phyloP scores from a whole-genome alignment of 1,140 invertebrate species.

The Rhopalosiphum padi region DNA sequence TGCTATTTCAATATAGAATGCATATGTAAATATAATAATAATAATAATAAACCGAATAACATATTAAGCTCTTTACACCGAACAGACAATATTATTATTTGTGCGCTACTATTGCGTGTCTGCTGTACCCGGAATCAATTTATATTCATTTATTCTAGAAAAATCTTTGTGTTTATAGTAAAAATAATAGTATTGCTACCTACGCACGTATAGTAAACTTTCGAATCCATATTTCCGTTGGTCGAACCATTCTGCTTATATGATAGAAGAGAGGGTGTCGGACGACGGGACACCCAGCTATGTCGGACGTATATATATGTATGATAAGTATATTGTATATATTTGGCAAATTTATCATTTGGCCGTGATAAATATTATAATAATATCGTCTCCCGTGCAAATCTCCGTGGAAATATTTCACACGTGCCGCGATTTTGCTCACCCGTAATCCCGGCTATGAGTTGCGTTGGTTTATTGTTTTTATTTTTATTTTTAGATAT shows the following conservation, averaged over 20 bases:
- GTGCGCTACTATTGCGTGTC: neutral
- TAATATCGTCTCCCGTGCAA: conserved; percentile 8
- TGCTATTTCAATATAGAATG: neutral
- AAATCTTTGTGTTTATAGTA: conserved; percentile 5
- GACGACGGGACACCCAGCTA: neutral
- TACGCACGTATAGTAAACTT: neutral
- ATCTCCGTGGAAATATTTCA: conserved; percentile 55
- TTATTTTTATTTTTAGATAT: neutral
- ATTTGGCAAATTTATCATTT: neutral
- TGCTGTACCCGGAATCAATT: neutral
- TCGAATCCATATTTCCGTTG: neutral
- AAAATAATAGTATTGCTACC: neutral
- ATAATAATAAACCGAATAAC: neutral
- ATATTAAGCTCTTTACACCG: neutral
- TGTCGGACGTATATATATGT: neutral
- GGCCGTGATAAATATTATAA: neutral
- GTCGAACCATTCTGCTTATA: neutral
- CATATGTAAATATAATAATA: neutral
- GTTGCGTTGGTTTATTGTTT: neutral
- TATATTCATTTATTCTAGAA: conserved; percentile 8
- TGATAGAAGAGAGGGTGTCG: neutral
- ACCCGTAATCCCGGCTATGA: neutral
- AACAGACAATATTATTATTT: neutral
- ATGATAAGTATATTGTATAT: neutral
- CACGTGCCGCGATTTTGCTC: neutral